Conservation (phyloP, 2,888 invertebrate genomes). For the Macaria notata region DNA sequence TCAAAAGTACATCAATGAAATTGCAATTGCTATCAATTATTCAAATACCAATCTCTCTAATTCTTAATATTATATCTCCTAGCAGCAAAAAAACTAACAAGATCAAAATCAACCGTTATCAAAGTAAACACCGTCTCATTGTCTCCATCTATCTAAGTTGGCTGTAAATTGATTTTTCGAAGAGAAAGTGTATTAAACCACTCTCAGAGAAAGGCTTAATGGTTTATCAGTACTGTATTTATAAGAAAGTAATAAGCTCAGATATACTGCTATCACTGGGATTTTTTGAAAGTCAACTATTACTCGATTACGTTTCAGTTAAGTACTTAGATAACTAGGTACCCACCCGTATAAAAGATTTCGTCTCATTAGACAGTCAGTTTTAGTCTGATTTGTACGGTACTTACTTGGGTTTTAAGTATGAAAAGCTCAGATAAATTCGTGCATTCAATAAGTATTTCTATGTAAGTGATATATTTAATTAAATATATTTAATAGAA, state of each 20-base stretch:
- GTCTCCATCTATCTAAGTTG: conserved; percentile 46
- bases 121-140: conserved; percentile 52
- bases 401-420: no score
- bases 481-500: no score
- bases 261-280: conserved; percentile 5
- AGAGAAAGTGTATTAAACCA: conserved; percentile 58
- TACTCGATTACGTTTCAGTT: not conserved
- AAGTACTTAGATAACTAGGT: no score
- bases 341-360: no score
- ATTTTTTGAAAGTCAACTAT: conserved; percentile 4
- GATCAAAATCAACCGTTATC: conserved; percentile 29
- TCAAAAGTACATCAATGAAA: no score
- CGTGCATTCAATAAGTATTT: no score
- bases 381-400: no score
- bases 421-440: no score
- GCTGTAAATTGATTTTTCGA: conserved; percentile 61
- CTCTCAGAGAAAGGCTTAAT: conserved; percentile 47
- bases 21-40: no score
- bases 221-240: conserved; percentile 13
- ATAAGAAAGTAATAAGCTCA: conserved; percentile 7
- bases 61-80: not conserved
- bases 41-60: no score
- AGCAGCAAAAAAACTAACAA: not conserved
- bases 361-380: no score
- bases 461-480: no score